phyloP scores from a whole-genome alignment of 2,888 invertebrate species.

The Microchrysa polita region DNA sequence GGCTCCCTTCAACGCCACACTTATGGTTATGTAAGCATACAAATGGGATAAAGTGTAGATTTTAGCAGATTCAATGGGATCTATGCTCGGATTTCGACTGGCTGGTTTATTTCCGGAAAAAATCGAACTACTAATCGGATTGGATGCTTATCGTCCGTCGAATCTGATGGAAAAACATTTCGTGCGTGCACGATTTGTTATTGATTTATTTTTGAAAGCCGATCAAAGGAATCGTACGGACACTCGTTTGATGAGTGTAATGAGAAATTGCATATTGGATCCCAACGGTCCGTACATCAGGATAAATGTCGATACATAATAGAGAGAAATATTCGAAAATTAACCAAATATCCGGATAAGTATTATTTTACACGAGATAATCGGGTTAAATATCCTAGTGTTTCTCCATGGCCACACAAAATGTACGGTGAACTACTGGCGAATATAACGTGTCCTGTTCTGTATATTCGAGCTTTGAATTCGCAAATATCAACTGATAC shows the following conservation, averaged over 20 bases:
- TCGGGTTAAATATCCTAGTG: conserved; percentile 66
- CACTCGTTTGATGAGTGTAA: conserved; percentile 70
- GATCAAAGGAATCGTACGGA: conserved; percentile 63
- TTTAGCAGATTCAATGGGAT: conserved; percentile 76
- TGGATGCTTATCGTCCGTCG: conserved; percentile 61
- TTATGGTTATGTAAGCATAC: conserved; percentile 71
- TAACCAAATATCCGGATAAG: conserved; percentile 68
- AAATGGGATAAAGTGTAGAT: conserved; percentile 76
- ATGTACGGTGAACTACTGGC: conserved; percentile 68
- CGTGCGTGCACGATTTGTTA: conserved; percentile 61
- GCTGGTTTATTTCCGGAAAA: conserved; percentile 68
- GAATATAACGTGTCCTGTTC: conserved; percentile 71
- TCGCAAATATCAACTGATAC: conserved; percentile 68
- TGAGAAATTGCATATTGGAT: conserved; percentile 68
- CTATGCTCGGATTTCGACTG: conserved; percentile 71
- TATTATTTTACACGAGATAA: conserved; percentile 74
- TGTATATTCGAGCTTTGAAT: conserved; percentile 71
- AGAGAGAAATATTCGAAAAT: conserved; percentile 69
- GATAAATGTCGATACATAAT: conserved; percentile 69
- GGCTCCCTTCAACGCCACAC: conserved; percentile 64
- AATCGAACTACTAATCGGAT: conserved; percentile 61
- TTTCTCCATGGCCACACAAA: conserved; percentile 58
- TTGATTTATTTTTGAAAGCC: conserved; percentile 65
- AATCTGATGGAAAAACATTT: conserved; percentile 57
- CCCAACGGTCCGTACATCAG: conserved; percentile 68